phyloP scores from a whole-genome alignment of 2,888 invertebrate species.

The Clepsis dumicolana region DNA sequence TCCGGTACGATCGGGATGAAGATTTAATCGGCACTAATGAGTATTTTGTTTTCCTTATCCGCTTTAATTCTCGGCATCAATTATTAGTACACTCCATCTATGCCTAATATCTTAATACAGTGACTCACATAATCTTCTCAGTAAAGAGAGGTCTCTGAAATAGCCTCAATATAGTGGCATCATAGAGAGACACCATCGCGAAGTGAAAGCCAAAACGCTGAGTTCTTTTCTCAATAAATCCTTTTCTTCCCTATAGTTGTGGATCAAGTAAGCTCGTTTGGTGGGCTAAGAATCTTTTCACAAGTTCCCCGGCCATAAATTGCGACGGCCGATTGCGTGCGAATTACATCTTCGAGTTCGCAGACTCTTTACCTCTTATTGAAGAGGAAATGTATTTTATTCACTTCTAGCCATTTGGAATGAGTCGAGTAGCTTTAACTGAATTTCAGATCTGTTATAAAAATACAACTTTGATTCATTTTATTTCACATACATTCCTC shows the following conservation, averaged over 20 bases:
- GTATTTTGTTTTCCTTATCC: slow-evolving; percentile 31
- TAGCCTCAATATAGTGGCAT: slow-evolving; percentile 22
- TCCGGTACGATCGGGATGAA: slow-evolving; percentile 22
- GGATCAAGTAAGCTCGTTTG: slow-evolving; percentile 57
- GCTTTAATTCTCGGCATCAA: slow-evolving; percentile 19
- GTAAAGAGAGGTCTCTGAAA: background rate
- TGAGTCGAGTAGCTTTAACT: background rate
- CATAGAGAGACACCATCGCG: slow-evolving; percentile 14
- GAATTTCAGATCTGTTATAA: background rate
- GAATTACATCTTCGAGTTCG: slow-evolving; percentile 67
- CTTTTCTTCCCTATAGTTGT: slow-evolving; percentile 54
- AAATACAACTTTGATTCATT: too few species aligned
- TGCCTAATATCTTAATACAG: slow-evolving; percentile 19
- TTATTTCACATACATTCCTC: too few species aligned
- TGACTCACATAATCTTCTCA: slow-evolving; percentile 11
- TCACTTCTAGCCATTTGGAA: slow-evolving; percentile 21
- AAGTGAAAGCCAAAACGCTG: slow-evolving; percentile 22
- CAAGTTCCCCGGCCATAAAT: slow-evolving; percentile 69
- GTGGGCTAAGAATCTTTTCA: slow-evolving; percentile 57
- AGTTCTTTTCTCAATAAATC: slow-evolving; percentile 50
- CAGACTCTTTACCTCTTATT: slow-evolving; percentile 58
- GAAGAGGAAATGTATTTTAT: slow-evolving; percentile 45
- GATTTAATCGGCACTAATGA: slow-evolving; percentile 28
- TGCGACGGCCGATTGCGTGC: slow-evolving; percentile 68
- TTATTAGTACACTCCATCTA: background rate